phyloP scores from a whole-genome alignment of 35 echinoderm and acorn worm species.

The Nesometra sesokonis region DNA sequence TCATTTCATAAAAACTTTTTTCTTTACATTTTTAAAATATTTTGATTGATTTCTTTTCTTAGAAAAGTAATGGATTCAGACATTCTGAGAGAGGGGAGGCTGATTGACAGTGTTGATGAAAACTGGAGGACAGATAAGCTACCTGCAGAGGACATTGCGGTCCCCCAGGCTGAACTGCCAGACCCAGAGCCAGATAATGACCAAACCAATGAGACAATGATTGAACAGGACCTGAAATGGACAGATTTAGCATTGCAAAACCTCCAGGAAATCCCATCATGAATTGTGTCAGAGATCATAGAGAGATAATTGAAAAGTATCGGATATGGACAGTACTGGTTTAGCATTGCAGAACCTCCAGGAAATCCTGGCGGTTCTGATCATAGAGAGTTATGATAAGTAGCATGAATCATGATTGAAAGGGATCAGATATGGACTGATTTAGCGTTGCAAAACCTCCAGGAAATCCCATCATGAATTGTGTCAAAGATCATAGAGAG shows the following conservation, averaged over 20 bases:
- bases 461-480: too few relatives aligned
- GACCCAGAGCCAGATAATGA: slow-evolving; percentile 42
- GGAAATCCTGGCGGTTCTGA: too few relatives aligned
- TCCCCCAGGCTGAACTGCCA: slow-evolving; percentile 63
- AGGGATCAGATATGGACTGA: slow-evolving; percentile 79
- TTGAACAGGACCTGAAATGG: slow-evolving; percentile 76
- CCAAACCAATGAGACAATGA: slow-evolving; percentile 47
- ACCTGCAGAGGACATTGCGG: slow-evolving; percentile 77
- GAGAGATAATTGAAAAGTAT: too few relatives aligned
- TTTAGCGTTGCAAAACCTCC: too few relatives aligned
- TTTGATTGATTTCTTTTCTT: not conserved
- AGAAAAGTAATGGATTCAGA: slow-evolving; percentile 69
- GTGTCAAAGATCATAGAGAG: too few relatives aligned
- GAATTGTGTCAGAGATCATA: not conserved
- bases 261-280: slow-evolving; percentile 18
- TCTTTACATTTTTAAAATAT: too few relatives aligned
- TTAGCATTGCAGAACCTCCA: too few relatives aligned
- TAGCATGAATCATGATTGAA: too few relatives aligned
- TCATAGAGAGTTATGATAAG: too few relatives aligned
- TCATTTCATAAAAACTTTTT: not conserved
- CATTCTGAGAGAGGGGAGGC: slow-evolving; percentile 65
- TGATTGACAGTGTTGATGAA: slow-evolving; percentile 85
- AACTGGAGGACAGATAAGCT: slow-evolving; percentile 84
- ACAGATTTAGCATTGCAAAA: slow-evolving; percentile 73
- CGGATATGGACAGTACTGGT: too few relatives aligned